Conservation (phyloP, 2,888 invertebrate genomes). For the Hemithea aestivaria region DNA sequence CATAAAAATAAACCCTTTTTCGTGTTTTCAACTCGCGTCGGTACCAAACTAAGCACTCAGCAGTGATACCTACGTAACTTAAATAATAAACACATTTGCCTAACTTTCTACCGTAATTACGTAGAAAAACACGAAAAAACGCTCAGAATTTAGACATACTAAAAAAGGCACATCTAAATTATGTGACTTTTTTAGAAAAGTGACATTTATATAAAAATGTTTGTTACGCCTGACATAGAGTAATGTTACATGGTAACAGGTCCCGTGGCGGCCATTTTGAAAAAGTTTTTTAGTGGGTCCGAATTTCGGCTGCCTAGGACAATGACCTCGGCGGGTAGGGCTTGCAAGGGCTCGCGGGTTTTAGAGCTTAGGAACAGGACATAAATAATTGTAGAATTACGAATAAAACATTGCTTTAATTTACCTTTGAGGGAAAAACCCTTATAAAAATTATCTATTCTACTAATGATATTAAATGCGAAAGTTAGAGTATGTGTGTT, state of each 20-base stretch:
- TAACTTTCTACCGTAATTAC: constrained; percentile 23
- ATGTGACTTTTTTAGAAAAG: constrained; percentile 23
- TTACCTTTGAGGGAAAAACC: too few relatives aligned
- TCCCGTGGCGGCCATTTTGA: constrained; percentile 68
- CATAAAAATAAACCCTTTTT: not conserved
- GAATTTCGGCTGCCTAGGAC: constrained; percentile 77
- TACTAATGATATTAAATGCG: too few relatives aligned
- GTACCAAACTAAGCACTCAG: constrained; percentile 1
- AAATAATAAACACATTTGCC: constrained; percentile 17
- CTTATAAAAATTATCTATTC: too few relatives aligned
- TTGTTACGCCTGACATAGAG: constrained; percentile 68
- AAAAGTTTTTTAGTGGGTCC: constrained; percentile 75
- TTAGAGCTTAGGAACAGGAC: not conserved
- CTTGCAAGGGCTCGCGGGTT: constrained; percentile 15
- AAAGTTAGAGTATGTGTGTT: too few relatives aligned
- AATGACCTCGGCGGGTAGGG: constrained; percentile 60
- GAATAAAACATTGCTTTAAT: too few relatives aligned
- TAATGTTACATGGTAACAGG: constrained; percentile 77
- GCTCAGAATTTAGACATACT: constrained; percentile 17
- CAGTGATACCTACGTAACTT: not conserved
- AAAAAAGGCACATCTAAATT: constrained; percentile 22
- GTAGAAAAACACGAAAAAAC: constrained; percentile 26
- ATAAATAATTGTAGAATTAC: not conserved
- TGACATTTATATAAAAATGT: constrained; percentile 40
- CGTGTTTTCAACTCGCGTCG: too few relatives aligned